Base-by-base conservation (phyloP, 2,888 invertebrate species). In the Axea sp. region DNA sequence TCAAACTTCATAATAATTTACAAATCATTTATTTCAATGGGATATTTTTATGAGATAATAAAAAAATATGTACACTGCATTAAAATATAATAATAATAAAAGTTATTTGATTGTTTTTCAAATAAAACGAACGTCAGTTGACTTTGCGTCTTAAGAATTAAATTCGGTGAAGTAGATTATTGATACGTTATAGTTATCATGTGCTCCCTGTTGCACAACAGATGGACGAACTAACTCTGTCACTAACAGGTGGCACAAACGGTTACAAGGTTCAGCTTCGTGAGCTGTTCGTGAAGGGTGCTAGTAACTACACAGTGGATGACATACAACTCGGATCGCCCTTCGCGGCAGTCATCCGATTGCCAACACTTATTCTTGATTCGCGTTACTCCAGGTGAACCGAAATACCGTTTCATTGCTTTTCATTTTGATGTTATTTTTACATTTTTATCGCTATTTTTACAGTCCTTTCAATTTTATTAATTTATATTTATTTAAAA, bases 311-410 rank as follows among this genome's bases (percentile, higher is more conserved):
- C 77, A 87, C 89, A n/a, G 87, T 89, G 26, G 82, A 84, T 11
- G 87, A 88, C 76, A 87, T 89, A 77, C 87, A 87, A 76, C 89
- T 91, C 72, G 90, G 89, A n/a, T 89, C 90, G 81, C 92, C 92
- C 24, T 93, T 93, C 83, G 91, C 92, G 85, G 91, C 92, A 0
- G 88, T 89, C 77, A 89, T 93, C 47, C 86, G 89, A 62, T 91
- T 93, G 86, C 93, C 93, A n/a, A 89, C 90, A 74, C 87, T 93
- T 80, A 89, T 89, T 80, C 91, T 93, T 77, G 90, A 91, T 80
- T 90, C 93, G 2, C 90, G 90, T 79, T 93, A 93, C 82, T 90
- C 90, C 76, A 87, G 87, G 87, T 87, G 77, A 72, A 72, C 45
- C 3, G 4, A 3, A 3, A 19, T 19, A 3, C 2, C 19, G 19